Percentiles rank a stretch among this genome's conserved stretches.
These are phyloP conservation scores for Pitta sordida DNA, from an alignment of 2,113 vertebrate species.

Conservation along the genomic window DNA sequence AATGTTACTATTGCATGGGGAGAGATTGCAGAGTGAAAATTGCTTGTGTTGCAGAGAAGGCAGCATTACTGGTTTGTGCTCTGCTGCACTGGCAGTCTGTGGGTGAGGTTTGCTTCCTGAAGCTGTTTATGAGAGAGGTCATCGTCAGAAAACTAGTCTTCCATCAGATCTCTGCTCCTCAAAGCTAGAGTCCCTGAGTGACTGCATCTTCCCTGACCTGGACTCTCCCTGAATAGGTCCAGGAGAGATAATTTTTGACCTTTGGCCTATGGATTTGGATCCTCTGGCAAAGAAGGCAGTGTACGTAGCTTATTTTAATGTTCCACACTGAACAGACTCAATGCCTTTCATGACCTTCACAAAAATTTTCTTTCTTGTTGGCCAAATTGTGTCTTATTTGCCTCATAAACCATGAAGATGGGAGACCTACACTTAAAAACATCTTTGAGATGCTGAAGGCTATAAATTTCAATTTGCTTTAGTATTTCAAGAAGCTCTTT, in stretches of 20 bases:
- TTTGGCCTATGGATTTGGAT: background rate
- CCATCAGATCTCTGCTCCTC: background rate
- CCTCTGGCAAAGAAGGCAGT: background rate
- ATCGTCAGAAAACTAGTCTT: background rate
- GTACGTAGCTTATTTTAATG: background rate
- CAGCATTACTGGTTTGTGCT: background rate
- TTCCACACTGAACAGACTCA: background rate
- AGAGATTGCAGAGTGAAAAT: background rate
- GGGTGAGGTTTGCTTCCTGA: constrained; percentile 6
- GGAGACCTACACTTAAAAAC: background rate
- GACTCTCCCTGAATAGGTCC: background rate
- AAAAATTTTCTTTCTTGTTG: background rate
- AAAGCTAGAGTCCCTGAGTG: background rate
- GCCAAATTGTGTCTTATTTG: background rate
- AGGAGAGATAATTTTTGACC: background rate
- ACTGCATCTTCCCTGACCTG: background rate
- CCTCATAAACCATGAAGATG: background rate
- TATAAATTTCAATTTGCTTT: background rate
- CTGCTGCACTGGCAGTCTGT: background rate
- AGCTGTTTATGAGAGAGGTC: background rate
- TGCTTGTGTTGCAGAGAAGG: background rate
- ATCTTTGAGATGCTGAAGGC: background rate
- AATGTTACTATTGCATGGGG: background rate
- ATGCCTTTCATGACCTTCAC: background rate
- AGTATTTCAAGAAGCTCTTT: background rate